Evolutionary conservation across 2,888 invertebrate species (phyloP).

Genomic region (Eristalis pertinax): DNA sequence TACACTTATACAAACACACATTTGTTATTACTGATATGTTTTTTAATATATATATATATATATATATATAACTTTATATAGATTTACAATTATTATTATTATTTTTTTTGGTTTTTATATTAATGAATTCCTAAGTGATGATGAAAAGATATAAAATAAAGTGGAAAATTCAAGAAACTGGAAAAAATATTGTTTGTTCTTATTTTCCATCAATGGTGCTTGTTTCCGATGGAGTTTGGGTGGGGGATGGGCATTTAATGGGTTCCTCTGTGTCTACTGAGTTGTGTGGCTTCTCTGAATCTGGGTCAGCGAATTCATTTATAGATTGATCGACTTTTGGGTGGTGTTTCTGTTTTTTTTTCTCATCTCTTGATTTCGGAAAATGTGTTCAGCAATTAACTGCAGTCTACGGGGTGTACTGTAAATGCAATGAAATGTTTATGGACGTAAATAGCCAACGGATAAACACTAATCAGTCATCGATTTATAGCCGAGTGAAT

Average conservation of each 20-base stretch:
- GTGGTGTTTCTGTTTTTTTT: background rate
- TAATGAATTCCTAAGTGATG: conserved; percentile 67
- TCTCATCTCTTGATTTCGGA: background rate
- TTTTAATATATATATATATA: conserved; percentile 47
- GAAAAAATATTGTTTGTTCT: conserved; percentile 24
- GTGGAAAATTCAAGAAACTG: conserved; percentile 54
- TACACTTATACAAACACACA: conserved; percentile 49
- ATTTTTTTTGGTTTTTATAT: conserved; percentile 64
- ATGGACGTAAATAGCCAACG: background rate
- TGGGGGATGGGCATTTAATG: background rate
- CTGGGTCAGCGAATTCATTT: background rate
- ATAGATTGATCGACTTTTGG: background rate
- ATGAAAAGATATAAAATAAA: conserved; percentile 48
- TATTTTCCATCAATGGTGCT: background rate
- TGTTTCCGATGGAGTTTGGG: background rate
- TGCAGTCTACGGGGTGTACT: background rate
- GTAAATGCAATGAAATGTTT: background rate
- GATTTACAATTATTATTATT: conserved; percentile 50
- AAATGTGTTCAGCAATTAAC: background rate
- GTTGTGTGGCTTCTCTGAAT: background rate
- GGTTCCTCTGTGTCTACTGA: background rate
- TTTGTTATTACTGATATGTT: conserved; percentile 69
- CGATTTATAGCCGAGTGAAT: background rate
- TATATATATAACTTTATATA: conserved; percentile 55
- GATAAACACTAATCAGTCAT: background rate